Evolutionary conservation across 1,140 invertebrate genomes (phyloP).

Genomic region (Penaeus chinensis): DNA sequence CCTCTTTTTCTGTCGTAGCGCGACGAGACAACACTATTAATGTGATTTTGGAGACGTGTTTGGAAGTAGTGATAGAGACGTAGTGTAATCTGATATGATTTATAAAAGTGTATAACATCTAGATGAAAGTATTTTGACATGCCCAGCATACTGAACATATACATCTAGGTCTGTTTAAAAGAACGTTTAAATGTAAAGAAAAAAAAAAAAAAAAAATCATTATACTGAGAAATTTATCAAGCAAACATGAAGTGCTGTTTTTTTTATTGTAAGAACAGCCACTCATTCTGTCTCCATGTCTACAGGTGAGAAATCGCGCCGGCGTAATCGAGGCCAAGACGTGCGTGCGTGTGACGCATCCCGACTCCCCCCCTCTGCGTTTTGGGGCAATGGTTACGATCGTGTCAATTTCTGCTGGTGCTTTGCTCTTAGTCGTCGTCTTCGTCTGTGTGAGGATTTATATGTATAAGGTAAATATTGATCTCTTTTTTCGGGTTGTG

Average conservation of each 20-base stretch:
- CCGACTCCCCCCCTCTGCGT: background rate
- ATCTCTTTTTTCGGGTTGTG: background rate
- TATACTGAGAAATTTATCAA: background rate
- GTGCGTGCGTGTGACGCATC: slow-evolving; percentile 2
- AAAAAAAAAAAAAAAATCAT: too few relatives aligned
- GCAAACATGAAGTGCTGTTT: background rate
- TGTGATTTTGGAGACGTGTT: background rate
- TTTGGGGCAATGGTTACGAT: background rate
- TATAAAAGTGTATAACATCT: too few relatives aligned
- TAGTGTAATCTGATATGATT: too few relatives aligned
- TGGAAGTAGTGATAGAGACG: too few relatives aligned
- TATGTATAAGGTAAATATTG: slow-evolving; percentile 24
- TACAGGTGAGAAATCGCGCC: slow-evolving; percentile 29
- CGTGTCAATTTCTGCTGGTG: background rate
- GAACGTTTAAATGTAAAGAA: too few relatives aligned
- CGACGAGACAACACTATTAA: background rate
- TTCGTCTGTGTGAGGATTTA: slow-evolving; percentile 36
- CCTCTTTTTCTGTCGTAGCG: background rate
- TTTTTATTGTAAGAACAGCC: background rate
- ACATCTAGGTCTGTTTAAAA: too few relatives aligned
- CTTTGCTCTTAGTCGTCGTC: slow-evolving; percentile 18
- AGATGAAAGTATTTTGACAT: too few relatives aligned
- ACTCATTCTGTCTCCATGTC: background rate
- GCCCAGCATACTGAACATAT: too few relatives aligned
- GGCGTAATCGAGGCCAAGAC: background rate